Conservation (phyloP, 2,113 vertebrate genomes). For the Petrocephalus zakoni region DNA sequence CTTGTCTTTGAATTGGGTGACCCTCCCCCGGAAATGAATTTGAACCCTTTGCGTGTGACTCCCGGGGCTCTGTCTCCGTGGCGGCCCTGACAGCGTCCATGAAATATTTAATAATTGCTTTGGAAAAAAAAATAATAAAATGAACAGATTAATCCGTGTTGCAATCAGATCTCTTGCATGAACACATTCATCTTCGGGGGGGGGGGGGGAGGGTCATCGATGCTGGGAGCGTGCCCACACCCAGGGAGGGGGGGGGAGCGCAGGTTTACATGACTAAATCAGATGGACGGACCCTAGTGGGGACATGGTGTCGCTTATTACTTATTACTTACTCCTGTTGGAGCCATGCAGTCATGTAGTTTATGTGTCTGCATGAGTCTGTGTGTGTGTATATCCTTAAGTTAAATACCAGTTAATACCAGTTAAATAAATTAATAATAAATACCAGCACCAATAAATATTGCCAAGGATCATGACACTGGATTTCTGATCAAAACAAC, state of each 20-base stretch:
- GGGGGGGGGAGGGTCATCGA: not conserved
- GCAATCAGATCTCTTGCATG: not conserved
- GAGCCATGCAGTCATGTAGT: not conserved
- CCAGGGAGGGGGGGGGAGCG: not conserved
- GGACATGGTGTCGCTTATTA: not conserved
- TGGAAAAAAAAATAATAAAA: not conserved
- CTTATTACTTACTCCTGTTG: too few species aligned
- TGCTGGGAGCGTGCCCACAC: not conserved
- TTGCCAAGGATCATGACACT: not conserved
- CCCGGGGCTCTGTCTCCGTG: not conserved
- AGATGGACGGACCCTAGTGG: not conserved
- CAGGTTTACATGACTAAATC: not conserved
- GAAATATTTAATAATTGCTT: conserved; percentile 28
- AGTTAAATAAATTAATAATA: too few species aligned
- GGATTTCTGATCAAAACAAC: not conserved
- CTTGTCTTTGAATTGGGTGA: conserved; percentile 16
- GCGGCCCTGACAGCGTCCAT: not conserved
- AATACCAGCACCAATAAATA: not conserved
- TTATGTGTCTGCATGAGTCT: not conserved
- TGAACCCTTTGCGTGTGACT: conserved; percentile 9
- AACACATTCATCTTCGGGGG: conserved; percentile 8
- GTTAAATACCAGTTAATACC: too few species aligned
- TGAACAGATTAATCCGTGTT: conserved; percentile 1
- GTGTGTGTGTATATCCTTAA: not conserved
- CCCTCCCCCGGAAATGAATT: conserved; percentile 24